Evolutionary conservation across 1,140 invertebrate species (phyloP).

Genomic region (Planococcus citri): DNA sequence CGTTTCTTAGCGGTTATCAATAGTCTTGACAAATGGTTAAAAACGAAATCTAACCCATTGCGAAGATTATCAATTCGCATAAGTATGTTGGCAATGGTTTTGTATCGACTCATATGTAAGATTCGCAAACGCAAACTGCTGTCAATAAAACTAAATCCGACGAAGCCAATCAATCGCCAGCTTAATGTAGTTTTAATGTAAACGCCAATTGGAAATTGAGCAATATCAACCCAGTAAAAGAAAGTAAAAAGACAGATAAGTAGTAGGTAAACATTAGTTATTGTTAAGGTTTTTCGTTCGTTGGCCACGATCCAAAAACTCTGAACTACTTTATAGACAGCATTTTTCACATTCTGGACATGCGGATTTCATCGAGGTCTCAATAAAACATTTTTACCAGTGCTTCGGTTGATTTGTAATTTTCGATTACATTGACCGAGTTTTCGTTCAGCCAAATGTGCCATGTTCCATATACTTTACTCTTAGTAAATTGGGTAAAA

Average conservation of each 20-base stretch:
- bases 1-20: too few relatives aligned
- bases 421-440: too few relatives aligned
- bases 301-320: background rate
- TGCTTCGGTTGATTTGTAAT: too few relatives aligned
- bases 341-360: constrained; percentile 18
- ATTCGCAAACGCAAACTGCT: too few relatives aligned
- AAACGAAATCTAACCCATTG: too few relatives aligned
- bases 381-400: background rate
- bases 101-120: too few relatives aligned
- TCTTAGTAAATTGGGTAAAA: too few relatives aligned
- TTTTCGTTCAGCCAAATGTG: too few relatives aligned
- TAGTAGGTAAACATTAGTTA: constrained; percentile 19
- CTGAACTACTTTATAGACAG: constrained; percentile 1
- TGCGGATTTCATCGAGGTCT: constrained; percentile 10
- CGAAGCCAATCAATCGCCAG: background rate
- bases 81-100: too few relatives aligned
- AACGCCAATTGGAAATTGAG: constrained; percentile 14
- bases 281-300: constrained; percentile 13
- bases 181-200: constrained; percentile 15
- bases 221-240: background rate
- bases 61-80: too few relatives aligned
- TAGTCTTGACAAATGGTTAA: too few relatives aligned
- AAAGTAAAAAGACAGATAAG: constrained; percentile 17
- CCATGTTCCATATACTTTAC: too few relatives aligned
- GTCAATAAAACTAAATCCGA: background rate